Evolutionary conservation across 2,888 invertebrate species (phyloP).

Genomic region (Syrphus vitripennis): DNA sequence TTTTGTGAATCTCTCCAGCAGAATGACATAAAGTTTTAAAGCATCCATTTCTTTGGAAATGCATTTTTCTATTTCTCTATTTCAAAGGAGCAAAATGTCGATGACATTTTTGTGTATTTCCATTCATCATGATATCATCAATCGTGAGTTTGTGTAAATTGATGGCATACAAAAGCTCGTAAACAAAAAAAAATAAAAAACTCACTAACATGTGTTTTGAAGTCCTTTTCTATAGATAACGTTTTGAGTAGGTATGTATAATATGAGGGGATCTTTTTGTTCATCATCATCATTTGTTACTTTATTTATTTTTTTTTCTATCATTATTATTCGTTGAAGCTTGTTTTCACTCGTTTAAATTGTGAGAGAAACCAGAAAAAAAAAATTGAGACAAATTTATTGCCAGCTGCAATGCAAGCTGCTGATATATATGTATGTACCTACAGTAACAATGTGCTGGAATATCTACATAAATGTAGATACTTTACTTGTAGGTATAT

Average conservation of each 20-base stretch:
- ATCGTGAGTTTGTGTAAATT: background rate
- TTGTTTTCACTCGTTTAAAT: constrained; percentile 33
- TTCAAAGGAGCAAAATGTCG: background rate
- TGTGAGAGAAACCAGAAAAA: background rate
- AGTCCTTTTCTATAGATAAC: background rate
- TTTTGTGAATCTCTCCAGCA: background rate
- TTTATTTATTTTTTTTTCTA: constrained; percentile 2
- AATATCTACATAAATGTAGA: background rate
- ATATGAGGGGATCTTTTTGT: constrained; percentile 3
- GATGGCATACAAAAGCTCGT: background rate
- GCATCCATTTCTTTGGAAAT: background rate
- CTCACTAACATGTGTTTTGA: background rate
- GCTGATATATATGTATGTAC: constrained; percentile 35
- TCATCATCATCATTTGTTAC: constrained; percentile 66
- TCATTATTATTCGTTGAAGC: constrained; percentile 33
- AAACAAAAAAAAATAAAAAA: background rate
- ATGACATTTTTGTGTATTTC: background rate
- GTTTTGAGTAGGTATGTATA: background rate
- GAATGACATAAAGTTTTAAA: constrained; percentile 7
- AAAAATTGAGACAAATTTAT: constrained; percentile 49
- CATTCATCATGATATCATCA: background rate
- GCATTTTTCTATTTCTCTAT: background rate
- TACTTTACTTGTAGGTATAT: constrained; percentile 5
- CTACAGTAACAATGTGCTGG: constrained; percentile 14
- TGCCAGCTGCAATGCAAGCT: constrained; percentile 56